Percentiles rank a stretch among this genome's conserved stretches.
Evolutionary conservation across 2,113 vertebrate species (phyloP).

Genomic region (Cisticola juncidis): DNA sequence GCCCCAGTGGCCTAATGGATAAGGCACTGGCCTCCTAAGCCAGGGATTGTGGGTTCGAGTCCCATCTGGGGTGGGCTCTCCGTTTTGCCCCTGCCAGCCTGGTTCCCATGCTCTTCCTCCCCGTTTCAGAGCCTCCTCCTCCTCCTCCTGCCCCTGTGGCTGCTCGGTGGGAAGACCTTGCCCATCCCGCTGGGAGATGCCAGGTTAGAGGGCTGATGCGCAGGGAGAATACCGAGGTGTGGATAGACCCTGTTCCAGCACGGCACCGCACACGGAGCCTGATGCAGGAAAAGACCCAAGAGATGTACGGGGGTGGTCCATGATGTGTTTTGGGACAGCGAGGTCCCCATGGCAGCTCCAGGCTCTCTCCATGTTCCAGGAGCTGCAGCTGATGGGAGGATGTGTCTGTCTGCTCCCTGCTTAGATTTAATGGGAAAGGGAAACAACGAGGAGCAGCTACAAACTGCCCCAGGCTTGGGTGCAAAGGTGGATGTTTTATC

Average conservation of each 20-base stretch:
- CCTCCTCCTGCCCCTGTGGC: not conserved
- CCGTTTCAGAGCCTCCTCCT: accelerated
- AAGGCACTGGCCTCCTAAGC: conserved; percentile 78
- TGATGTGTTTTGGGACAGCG: accelerated
- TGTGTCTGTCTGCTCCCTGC: not conserved
- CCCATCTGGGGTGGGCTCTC: conserved; percentile 35
- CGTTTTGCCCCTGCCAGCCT: accelerated
- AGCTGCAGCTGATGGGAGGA: accelerated
- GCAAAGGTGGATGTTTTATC: not conserved
- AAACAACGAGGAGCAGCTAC: not conserved
- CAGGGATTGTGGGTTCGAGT: conserved; percentile 84
- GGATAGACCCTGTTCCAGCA: accelerated
- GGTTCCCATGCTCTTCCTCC: accelerated
- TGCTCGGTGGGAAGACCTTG: not conserved
- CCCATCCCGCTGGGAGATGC: accelerated
- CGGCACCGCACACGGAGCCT: accelerated
- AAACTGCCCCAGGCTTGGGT: not conserved
- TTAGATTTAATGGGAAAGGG: not conserved
- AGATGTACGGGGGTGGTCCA: accelerated
- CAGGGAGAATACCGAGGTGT: accelerated
- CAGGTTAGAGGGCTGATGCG: accelerated
- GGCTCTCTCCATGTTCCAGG: not conserved
- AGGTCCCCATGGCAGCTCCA: not conserved
- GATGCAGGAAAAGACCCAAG: accelerated
- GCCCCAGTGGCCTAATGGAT: conserved; percentile 73